Evolutionary conservation across 2,888 invertebrate genomes (phyloP).

Genomic region (Scaptomyza cyrtandrae): DNA sequence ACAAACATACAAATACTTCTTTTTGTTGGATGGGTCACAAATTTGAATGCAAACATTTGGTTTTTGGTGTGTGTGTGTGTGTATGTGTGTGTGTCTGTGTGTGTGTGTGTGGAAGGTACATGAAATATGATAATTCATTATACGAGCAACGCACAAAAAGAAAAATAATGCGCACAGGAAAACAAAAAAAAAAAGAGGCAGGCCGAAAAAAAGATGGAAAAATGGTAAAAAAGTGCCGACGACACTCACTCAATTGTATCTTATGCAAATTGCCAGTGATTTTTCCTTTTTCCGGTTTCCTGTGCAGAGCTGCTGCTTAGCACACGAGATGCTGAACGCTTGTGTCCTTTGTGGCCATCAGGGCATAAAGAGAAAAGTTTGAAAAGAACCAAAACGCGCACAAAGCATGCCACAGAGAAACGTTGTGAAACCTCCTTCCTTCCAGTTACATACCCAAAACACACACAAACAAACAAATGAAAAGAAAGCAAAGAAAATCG

Average conservation of each 20-base stretch:
- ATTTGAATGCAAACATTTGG: slow-evolving; percentile 72
- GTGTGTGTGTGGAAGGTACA: slow-evolving; percentile 57
- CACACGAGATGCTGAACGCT: slow-evolving; percentile 13
- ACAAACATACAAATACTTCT: not conserved
- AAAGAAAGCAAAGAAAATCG: slow-evolving; percentile 15
- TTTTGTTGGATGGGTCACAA: slow-evolving; percentile 52
- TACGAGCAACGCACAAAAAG: slow-evolving; percentile 63
- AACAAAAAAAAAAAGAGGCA: slow-evolving; percentile 51
- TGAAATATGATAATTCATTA: slow-evolving; percentile 80
- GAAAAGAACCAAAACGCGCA: not conserved
- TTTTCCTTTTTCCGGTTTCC: slow-evolving; percentile 71
- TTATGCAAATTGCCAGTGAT: slow-evolving; percentile 80
- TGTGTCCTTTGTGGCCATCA: slow-evolving; percentile 40
- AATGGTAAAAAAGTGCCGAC: slow-evolving; percentile 33
- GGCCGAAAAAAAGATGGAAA: slow-evolving; percentile 19
- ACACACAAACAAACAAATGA: not conserved
- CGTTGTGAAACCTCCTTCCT: slow-evolving; percentile 10
- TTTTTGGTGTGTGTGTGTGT: not conserved
- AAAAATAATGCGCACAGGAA: slow-evolving; percentile 57
- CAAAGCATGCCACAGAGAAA: slow-evolving; percentile 15
- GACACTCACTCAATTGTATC: slow-evolving; percentile 81
- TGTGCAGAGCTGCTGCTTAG: slow-evolving; percentile 41
- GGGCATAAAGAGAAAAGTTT: slow-evolving; percentile 45
- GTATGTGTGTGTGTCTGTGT: slow-evolving; percentile 14
- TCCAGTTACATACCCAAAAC: slow-evolving; percentile 23